A percentile compares a stretch with the other conserved stretches of the same genome.
These are phyloP conservation scores for Addax nasomaculatus DNA, from an alignment of 2,113 vertebrate genomes.

Conservation along the genomic window DNA sequence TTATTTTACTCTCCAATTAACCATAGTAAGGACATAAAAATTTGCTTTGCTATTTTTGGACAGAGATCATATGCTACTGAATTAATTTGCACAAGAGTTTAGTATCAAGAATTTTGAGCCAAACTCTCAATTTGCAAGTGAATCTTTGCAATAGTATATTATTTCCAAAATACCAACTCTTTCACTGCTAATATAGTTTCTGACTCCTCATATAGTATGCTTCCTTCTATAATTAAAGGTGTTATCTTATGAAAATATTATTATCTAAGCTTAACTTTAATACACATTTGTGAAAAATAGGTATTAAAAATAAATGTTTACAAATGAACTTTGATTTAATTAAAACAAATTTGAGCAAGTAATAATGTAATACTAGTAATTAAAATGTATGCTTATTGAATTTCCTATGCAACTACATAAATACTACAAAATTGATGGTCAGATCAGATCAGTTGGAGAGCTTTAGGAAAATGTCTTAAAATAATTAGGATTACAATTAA, in stretches of 20 bases:
- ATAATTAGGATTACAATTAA: background rate
- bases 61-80: background rate
- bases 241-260: background rate
- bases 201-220: background rate
- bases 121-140: background rate
- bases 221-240: background rate
- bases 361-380: background rate
- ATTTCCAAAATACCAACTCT: background rate
- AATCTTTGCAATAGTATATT: background rate
- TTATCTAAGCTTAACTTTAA: background rate
- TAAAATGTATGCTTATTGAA: background rate
- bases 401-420: background rate
- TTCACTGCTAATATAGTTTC: background rate
- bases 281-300: background rate
- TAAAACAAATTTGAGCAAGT: background rate
- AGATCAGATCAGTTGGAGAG: background rate
- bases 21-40: background rate
- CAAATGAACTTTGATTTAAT: background rate
- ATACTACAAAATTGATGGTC: background rate
- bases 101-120: background rate
- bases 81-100: background rate
- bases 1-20: background rate
- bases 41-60: background rate
- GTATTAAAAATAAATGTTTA: background rate
- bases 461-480: background rate